Percentiles rank a stretch among this genome's conserved stretches.
Conservation (phyloP, 1,140 invertebrate species). For the Mizuhopecten yessoensis region DNA sequence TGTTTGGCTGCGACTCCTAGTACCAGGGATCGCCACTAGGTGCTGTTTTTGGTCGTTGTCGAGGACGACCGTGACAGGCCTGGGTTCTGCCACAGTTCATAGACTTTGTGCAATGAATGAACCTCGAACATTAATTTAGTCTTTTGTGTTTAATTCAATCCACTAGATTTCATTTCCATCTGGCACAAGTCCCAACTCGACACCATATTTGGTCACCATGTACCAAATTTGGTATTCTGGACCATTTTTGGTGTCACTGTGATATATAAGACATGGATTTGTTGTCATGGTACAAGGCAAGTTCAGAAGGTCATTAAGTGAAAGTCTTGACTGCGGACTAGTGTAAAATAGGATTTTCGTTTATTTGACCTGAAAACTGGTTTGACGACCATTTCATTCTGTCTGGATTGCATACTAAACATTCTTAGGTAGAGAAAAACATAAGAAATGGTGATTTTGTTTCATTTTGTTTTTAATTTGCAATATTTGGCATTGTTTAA, state of each 20-base stretch:
- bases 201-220: not conserved
- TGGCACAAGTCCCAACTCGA: not conserved
- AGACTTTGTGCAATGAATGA: not conserved
- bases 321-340: too few species aligned
- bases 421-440: not conserved
- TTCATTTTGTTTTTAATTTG: not conserved
- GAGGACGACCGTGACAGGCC: not conserved
- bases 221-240: not conserved
- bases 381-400: too few species aligned
- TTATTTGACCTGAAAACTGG: too few species aligned
- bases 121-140: not conserved
- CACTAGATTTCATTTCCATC: not conserved
- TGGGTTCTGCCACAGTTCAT: not conserved
- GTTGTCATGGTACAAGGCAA: not conserved
- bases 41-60: not conserved
- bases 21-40: not conserved
- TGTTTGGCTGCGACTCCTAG: not conserved
- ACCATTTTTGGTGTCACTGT: not conserved
- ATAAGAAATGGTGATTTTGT: not conserved
- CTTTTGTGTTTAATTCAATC: not conserved
- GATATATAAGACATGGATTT: not conserved
- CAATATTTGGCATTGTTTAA: too few species aligned
- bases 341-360: not conserved
- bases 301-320: too few species aligned
- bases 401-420: not conserved